Base-by-base conservation (phyloP, 1,140 invertebrate genomes). In the Thalassaphorura encarpata region DNA sequence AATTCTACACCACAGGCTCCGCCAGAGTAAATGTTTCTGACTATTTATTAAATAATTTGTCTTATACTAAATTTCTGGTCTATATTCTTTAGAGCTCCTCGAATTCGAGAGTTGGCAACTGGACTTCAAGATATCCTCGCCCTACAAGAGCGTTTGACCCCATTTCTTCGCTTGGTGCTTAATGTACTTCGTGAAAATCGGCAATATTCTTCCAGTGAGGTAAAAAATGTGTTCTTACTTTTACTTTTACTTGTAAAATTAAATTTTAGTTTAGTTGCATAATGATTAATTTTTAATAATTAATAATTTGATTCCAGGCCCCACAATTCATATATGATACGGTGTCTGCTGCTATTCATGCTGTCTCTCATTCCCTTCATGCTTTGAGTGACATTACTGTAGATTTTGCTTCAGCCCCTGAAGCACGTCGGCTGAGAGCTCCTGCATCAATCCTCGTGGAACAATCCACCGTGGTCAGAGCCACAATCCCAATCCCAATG, bases 311-410 rank as follows among this genome's bases (percentile, higher is more conserved):
- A 48, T 52, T 43, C 28, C n/a, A 45, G 52, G 24, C 29, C 21
- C 13, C 75, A 4, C 84, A 87, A 66, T 73, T 76, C 3, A 69
- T 83, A 23, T 80, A 84, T 36, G 82, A 85, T 65, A 72, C 80
- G 16, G 82, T 89, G 1, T 83, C 83, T 0, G 82, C 87, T 69
- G 75, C 84, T 23, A 75, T 92, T 58, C 92, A 96, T 68, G 83
- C 81, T 52, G 72, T 94, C 51, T 80, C 87, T 5, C 92, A 95
- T 68, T 83, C 85, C 23, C 85, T 86, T 69, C 92, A 96, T 69
- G 81, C 83, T 3, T 72, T 92, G 11, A 93, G 88, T 67, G 91
- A 96, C 66, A 76, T 91, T 28, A 83, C 83, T 69, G 77, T 89
- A 36, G 80, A 87, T 61, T 76, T 87, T 28, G 73, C 74, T 24